phyloP scores from a whole-genome alignment of 2,888 invertebrate species.

The Scelioninae gen. 2 region DNA sequence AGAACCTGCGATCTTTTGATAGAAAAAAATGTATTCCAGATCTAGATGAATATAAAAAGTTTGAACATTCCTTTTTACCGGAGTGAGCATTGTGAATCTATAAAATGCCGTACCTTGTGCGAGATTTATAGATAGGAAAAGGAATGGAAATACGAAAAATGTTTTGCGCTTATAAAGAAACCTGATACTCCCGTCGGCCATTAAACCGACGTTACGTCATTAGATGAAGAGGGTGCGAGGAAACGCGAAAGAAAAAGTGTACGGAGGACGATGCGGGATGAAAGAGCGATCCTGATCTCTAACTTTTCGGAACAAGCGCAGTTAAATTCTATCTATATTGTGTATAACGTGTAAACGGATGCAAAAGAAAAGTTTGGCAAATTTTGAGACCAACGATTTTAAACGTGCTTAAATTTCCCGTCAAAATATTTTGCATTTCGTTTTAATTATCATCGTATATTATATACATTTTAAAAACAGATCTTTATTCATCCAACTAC shows the following conservation, averaged over 20 bases:
- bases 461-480: too few species aligned
- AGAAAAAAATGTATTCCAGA: slow-evolving; percentile 50
- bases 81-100: slow-evolving; percentile 49
- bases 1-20: slow-evolving; percentile 47
- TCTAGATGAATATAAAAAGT: slow-evolving; percentile 46
- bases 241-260: slow-evolving; percentile 43
- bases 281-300: slow-evolving; percentile 28
- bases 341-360: not conserved
- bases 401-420: too few species aligned
- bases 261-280: slow-evolving; percentile 28
- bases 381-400: too few species aligned
- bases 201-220: slow-evolving; percentile 65
- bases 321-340: not conserved
- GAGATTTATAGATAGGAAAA: slow-evolving; percentile 53
- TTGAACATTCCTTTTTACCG: slow-evolving; percentile 56
- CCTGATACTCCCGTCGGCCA: slow-evolving; percentile 69
- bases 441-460: too few species aligned
- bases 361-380: too few species aligned
- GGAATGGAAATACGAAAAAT: slow-evolving; percentile 63
- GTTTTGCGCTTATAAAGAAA: slow-evolving; percentile 72
- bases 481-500: too few species aligned
- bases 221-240: slow-evolving; percentile 57
- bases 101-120: slow-evolving; percentile 41
- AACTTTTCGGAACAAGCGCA: slow-evolving; percentile 26
- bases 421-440: too few species aligned